Base-by-base conservation (phyloP, 2,888 invertebrate genomes). In the Dynastes hyllus region DNA sequence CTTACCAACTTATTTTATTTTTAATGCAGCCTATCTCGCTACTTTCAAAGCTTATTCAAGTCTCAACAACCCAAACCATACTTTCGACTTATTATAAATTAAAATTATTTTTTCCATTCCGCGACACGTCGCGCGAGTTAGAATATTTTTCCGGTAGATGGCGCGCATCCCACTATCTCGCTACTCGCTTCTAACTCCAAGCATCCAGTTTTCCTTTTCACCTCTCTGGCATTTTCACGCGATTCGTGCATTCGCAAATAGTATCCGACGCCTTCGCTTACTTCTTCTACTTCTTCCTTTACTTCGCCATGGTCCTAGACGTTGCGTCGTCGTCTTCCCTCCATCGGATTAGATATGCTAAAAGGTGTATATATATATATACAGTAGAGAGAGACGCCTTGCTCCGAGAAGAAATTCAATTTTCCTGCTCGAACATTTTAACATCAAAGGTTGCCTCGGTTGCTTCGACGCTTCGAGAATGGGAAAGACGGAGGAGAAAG, bases 381-480 rank as follows among this genome's bases (percentile, higher is more conserved):
- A n/a, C n/a, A 32, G 32, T 0, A 32, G 32, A 79, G 77, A 77
- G 79, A 77, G 45, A 45, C 9, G 45, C 9, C 45, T 11, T 77
- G 70, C 65, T 66, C 61, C 53, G 76, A 37, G 73, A 58, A 76
- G 81, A 82, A 82, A 83, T 82, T 83, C 83, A 83, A 83, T 83
- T 83, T 83, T 82, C 83, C 75, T 82, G 80, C 80, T 81, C 81
- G 81, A 82, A 76, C 79, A 61, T 79, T 82, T 83, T 81, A 81
- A 83, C 84, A 82, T 84, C 84, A 84, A 84, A 82, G 82, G 81
- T 71, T 78, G 80, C 79, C 78, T 29, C 13, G 32, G 63, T 22
- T 32, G 32, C 4, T 32, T 32, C 32, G 32, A 22, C 63, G 22
- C 9, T 29, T 55, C 16, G 53, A 9, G n/a, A 55, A 45, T 11